phyloP scores from a whole-genome alignment of 2,888 invertebrate genomes.

The Torymus texanus region DNA sequence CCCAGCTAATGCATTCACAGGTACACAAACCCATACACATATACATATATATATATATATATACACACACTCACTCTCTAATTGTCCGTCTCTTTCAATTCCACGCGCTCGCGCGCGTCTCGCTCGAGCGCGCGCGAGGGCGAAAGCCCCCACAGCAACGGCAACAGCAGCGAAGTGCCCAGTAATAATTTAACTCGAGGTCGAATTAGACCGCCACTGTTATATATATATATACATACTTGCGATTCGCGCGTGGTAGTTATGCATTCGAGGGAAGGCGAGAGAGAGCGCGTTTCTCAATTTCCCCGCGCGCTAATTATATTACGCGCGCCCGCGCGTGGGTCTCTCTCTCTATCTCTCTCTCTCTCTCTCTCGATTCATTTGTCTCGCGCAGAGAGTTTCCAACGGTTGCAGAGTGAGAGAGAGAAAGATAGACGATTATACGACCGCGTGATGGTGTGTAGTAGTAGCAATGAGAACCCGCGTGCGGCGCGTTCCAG shows the following conservation, averaged over 20 bases:
- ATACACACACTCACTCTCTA: background rate
- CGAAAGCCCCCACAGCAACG: conserved; percentile 18
- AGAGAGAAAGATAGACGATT: background rate
- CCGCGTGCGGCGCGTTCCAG: no score
- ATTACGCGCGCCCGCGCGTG: no score
- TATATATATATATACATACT: background rate
- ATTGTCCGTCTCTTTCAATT: conserved; percentile 38
- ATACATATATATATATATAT: conserved; percentile 2
- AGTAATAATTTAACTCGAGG: conserved; percentile 71
- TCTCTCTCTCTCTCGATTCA: conserved; percentile 34
- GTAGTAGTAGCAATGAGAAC: no score
- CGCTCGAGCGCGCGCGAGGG: conserved; percentile 13
- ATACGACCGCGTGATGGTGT: no score
- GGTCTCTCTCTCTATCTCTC: no score
- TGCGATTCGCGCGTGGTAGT: conserved; percentile 36
- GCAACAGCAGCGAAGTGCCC: conserved; percentile 61
- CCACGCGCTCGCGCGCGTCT: background rate
- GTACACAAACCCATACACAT: conserved; percentile 43
- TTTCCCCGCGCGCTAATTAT: no score
- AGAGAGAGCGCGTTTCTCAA: no score
- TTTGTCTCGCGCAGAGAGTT: conserved; percentile 40
- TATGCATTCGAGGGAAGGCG: no score
- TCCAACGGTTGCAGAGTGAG: background rate
- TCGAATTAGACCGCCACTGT: conserved; percentile 65
- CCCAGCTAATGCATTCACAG: no score